These are phyloP conservation scores for Colletes collaris DNA, from an alignment of 2,888 invertebrate genomes.

Conservation along the genomic window DNA sequence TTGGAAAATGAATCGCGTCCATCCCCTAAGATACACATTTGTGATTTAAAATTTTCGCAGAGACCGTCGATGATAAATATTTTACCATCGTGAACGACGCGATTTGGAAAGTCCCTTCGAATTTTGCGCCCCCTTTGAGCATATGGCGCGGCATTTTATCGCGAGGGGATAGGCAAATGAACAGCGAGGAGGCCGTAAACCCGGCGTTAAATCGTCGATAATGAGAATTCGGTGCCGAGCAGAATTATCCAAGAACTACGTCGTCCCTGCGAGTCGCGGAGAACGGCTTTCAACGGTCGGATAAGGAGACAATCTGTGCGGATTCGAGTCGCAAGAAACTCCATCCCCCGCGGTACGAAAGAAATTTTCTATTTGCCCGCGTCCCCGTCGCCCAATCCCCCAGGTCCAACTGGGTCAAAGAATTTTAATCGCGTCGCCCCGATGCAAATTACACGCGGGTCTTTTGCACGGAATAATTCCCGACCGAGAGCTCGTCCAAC, in stretches of 20 bases:
- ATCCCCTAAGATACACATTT: too few species aligned
- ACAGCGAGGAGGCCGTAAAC: background rate
- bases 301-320: constrained; percentile 27
- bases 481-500: constrained; percentile 37
- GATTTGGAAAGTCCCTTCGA: too few species aligned
- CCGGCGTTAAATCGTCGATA: constrained; percentile 58
- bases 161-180: constrained; percentile 20
- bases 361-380: constrained; percentile 37
- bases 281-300: constrained; percentile 23
- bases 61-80: too few species aligned
- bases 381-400: constrained; percentile 6
- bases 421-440: constrained; percentile 43
- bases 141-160: background rate
- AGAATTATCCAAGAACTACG: constrained; percentile 52
- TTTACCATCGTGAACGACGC: too few species aligned
- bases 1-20: too few species aligned
- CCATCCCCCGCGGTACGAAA: background rate
- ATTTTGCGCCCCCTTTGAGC: too few species aligned
- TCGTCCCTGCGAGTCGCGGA: constrained; percentile 1
- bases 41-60: too few species aligned
- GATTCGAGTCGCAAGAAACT: constrained; percentile 2
- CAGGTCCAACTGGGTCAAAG: constrained; percentile 37
- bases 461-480: constrained; percentile 47
- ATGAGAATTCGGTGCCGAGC: constrained; percentile 56
- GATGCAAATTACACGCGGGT: constrained; percentile 48